Percentiles rank a stretch among this genome's conserved stretches.
Evolutionary conservation across 2,113 vertebrate species (phyloP).

Genomic region (Mohoua ochrocephala): DNA sequence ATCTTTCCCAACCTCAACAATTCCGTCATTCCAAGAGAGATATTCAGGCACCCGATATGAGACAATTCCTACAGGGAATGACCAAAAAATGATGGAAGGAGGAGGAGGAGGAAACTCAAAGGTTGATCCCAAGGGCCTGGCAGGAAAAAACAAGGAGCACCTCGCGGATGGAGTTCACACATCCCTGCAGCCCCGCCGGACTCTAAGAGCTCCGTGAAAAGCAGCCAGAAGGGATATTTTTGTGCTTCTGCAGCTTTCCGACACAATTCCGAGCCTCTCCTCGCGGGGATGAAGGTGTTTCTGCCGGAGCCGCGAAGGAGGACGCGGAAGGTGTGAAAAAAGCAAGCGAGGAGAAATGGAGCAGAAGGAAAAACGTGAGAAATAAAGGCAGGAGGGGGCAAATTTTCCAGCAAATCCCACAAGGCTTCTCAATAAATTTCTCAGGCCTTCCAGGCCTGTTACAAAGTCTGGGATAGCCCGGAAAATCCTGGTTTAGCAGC

Average conservation of each 20-base stretch:
- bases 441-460: background rate
- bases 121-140: background rate
- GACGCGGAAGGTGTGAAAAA: background rate
- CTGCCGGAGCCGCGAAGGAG: background rate
- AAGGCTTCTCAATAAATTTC: background rate
- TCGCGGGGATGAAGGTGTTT: background rate
- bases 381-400: background rate
- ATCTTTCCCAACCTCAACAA: background rate
- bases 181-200: background rate
- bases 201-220: background rate
- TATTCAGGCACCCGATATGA: background rate
- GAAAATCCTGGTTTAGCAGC: background rate
- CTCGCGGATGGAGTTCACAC: background rate
- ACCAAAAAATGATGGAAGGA: fast-evolving
- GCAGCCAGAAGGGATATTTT: background rate
- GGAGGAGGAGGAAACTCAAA: background rate
- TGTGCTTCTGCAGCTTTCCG: background rate
- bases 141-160: background rate
- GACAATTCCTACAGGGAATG: background rate
- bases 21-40: fast-evolving
- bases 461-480: fast-evolving
- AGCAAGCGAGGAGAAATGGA: background rate
- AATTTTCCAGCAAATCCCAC: background rate
- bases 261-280: background rate
- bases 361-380: background rate